phyloP scores from a whole-genome alignment of 2,797 vertebrate genomes.

The Rhinophrynus dorsalis region DNA sequence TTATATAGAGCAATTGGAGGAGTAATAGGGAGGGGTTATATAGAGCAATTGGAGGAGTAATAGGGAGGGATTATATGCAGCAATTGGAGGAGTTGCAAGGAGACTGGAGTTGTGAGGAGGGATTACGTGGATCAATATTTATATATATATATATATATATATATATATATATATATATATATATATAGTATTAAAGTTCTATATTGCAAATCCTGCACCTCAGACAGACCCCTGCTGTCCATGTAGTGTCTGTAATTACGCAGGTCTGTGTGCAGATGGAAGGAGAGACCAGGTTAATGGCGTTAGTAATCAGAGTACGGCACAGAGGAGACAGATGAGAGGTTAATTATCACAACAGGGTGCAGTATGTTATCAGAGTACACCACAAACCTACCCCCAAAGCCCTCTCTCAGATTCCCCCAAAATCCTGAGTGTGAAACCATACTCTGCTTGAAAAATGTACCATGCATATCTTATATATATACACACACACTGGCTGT shows the following conservation, averaged over 20 bases:
- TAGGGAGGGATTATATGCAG: background rate
- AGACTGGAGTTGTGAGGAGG: too few relatives aligned
- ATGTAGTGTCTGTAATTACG: slow-evolving; percentile 18
- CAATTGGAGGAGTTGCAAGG: background rate
- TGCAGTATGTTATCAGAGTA: slow-evolving; percentile 25
- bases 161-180: too few relatives aligned
- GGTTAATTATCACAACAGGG: slow-evolving; percentile 37
- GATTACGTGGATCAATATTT: too few relatives aligned
- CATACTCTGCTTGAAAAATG: slow-evolving; percentile 17
- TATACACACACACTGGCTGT: too few relatives aligned
- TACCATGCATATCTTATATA: slow-evolving; percentile 2
- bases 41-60: background rate
- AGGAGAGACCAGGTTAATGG: slow-evolving; percentile 46
- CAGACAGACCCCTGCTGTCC: slow-evolving; percentile 16
- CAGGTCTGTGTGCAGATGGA: slow-evolving; percentile 35
- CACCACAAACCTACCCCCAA: slow-evolving; percentile 31
- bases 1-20: background rate
- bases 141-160: too few relatives aligned
- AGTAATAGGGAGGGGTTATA: slow-evolving; percentile 2
- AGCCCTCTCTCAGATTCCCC: background rate
- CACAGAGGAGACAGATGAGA: slow-evolving; percentile 39
- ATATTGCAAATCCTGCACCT: too few relatives aligned
- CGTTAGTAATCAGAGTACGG: slow-evolving; percentile 42
- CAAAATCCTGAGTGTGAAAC: slow-evolving; percentile 28
- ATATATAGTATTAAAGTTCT: too few relatives aligned